These are phyloP conservation scores for Phrynocephalus forsythii DNA, from an alignment of 2,797 vertebrate species.

Conservation along the genomic window DNA sequence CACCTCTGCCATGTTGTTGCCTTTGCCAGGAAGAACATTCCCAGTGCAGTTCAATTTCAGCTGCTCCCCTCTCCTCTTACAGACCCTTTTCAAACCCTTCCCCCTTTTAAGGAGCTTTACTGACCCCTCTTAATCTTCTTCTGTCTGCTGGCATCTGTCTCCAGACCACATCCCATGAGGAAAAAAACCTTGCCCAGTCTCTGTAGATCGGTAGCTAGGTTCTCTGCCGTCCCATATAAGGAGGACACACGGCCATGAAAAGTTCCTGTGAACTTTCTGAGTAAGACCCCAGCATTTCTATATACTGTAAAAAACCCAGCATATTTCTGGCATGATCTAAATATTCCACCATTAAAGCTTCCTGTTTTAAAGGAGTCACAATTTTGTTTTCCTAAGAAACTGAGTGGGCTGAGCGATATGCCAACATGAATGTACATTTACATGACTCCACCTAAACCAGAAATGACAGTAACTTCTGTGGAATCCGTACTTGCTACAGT, in stretches of 20 bases:
- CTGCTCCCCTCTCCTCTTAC: background rate
- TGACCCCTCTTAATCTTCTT: background rate
- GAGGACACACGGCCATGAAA: background rate
- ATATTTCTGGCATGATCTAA: background rate
- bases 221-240: background rate
- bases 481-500: background rate
- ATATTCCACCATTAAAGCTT: background rate
- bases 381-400: background rate
- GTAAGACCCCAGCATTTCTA: background rate
- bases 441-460: background rate
- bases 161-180: background rate
- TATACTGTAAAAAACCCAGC: background rate
- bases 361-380: background rate
- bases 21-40: background rate
- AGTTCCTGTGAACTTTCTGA: background rate
- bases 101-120: too few relatives aligned
- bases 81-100: background rate
- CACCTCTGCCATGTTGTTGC: background rate
- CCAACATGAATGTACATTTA: background rate
- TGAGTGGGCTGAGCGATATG: background rate
- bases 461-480: background rate
- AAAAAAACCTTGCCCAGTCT: background rate
- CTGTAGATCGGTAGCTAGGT: background rate
- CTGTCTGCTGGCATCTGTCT: background rate
- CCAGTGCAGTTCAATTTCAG: background rate